A percentile compares a stretch with the other conserved stretches of the same genome.
Conservation (phyloP, 2,888 invertebrate genomes). For the Ormia ochracea region DNA sequence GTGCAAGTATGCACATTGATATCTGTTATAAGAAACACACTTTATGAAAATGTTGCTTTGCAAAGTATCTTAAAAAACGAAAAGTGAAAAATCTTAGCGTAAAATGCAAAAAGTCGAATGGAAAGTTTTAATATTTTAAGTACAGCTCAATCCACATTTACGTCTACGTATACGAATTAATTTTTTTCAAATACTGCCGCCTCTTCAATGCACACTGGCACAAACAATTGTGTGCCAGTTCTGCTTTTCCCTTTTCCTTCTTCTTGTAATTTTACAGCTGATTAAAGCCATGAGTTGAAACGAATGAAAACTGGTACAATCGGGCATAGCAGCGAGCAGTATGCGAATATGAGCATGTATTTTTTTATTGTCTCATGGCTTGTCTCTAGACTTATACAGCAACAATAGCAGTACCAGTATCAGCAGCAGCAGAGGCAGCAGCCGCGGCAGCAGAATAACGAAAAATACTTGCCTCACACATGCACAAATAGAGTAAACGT, state of each 20-base stretch:
- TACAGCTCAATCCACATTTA: constrained; percentile 46
- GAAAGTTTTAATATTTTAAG: constrained; percentile 52
- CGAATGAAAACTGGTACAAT: background rate
- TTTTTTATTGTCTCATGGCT: background rate
- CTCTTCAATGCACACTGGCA: background rate
- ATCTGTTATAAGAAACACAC: background rate
- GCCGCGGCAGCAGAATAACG: too few species aligned
- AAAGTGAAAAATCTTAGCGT: background rate
- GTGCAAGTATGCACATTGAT: too few species aligned
- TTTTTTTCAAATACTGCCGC: background rate
- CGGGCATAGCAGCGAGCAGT: background rate
- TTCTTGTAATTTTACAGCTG: constrained; percentile 35
- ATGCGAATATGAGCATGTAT: background rate
- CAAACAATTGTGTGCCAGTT: constrained; percentile 49
- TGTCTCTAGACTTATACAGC: background rate
- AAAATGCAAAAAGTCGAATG: constrained; percentile 2
- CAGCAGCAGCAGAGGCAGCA: background rate
- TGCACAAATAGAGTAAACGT: background rate
- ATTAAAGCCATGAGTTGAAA: constrained; percentile 44
- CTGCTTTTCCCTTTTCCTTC: background rate
- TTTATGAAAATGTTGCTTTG: background rate
- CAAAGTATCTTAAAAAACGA: background rate
- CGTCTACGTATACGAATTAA: constrained; percentile 8
- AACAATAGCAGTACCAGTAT: background rate
- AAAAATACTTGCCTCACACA: constrained; percentile 12